Percentiles rank a stretch among this genome's conserved stretches.
phyloP scores from a whole-genome alignment of 2,888 invertebrate genomes.

The Anticlea derivata region DNA sequence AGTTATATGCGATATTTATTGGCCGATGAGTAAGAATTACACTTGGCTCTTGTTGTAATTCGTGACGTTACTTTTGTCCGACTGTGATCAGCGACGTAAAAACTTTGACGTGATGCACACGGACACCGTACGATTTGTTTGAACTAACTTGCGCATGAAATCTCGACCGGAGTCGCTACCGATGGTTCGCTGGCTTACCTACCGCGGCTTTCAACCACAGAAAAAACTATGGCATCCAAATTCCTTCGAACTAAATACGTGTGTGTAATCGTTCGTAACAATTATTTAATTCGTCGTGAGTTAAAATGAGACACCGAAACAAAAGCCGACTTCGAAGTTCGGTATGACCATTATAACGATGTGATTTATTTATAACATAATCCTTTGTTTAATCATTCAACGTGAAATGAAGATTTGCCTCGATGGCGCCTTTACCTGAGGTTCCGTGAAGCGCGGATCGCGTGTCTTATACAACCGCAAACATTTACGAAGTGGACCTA shows the following conservation, averaged over 20 bases:
- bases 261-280: slow-evolving; percentile 78
- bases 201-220: slow-evolving; percentile 68
- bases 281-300: slow-evolving; percentile 69
- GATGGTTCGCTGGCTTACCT: slow-evolving; percentile 81
- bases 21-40: background rate
- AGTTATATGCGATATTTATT: background rate
- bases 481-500: slow-evolving; percentile 55
- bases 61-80: slow-evolving; percentile 34
- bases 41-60: background rate
- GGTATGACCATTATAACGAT: slow-evolving; percentile 37
- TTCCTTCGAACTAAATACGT: slow-evolving; percentile 79
- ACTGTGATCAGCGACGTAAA: slow-evolving; percentile 56
- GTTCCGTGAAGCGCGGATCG: slow-evolving; percentile 71
- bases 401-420: slow-evolving; percentile 45
- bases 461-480: slow-evolving; percentile 64
- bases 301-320: slow-evolving; percentile 41
- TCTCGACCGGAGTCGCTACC: slow-evolving; percentile 75
- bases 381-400: slow-evolving; percentile 47
- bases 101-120: slow-evolving; percentile 67
- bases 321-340: slow-evolving; percentile 34
- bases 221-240: slow-evolving; percentile 74
- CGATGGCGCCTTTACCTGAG: slow-evolving; percentile 64
- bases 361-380: slow-evolving; percentile 38
- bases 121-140: slow-evolving; percentile 83
- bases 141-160: slow-evolving; percentile 80